phyloP scores from a whole-genome alignment of 2,888 invertebrate genomes.

The Steinernema scapterisci region DNA sequence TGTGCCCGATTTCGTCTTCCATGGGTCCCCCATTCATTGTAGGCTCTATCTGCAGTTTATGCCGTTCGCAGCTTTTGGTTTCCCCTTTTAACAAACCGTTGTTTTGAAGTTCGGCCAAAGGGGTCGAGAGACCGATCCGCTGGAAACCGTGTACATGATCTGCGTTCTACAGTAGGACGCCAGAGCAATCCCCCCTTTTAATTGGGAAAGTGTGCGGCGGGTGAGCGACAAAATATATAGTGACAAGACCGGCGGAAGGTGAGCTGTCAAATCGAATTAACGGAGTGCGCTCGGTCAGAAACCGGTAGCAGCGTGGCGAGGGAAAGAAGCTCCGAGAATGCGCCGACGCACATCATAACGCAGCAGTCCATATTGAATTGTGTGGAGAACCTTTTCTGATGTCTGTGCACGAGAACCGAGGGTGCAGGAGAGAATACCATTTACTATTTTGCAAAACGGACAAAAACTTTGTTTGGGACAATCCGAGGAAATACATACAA shows the following conservation, averaged over 20 bases:
- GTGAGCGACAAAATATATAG: conserved; percentile 28
- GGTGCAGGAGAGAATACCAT: background rate
- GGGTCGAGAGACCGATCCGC: no score
- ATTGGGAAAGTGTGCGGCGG: conserved; percentile 24
- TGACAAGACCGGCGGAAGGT: conserved; percentile 30
- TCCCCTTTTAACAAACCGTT: no score
- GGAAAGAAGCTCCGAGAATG: conserved; percentile 30
- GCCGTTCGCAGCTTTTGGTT: no score
- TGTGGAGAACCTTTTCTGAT: background rate
- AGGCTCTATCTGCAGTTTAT: no score
- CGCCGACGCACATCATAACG: conserved; percentile 26
- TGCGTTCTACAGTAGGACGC: background rate
- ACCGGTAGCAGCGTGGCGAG: conserved; percentile 22
- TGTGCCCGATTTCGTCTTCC: no score
- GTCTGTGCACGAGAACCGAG: no score
- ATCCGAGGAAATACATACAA: conserved; percentile 20
- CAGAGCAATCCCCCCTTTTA: conserved; percentile 3
- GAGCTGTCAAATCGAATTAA: conserved; percentile 32
- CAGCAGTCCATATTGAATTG: background rate
- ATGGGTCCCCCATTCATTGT: no score
- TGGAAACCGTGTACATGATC: no score
- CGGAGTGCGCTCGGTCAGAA: conserved; percentile 23
- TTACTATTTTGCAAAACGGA: conserved; percentile 21
- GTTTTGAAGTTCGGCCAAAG: no score
- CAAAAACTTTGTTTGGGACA: background rate